Evolutionary conservation across 2,113 vertebrate species (phyloP), one percentile per base, ranked within the genome.

Genomic region (Circaetus cinerascens): DNA sequence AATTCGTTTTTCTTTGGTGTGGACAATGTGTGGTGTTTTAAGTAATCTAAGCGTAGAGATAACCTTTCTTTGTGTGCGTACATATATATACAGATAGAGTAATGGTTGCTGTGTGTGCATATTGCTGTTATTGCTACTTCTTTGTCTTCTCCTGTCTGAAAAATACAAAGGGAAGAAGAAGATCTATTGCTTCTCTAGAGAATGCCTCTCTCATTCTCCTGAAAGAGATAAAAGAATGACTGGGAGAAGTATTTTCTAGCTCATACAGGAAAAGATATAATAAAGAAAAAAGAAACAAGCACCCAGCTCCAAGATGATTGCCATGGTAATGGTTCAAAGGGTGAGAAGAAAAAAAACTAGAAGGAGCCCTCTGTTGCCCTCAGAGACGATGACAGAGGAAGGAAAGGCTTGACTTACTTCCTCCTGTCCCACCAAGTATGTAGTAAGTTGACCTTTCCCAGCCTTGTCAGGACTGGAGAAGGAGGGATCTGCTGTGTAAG

Each of bases 31-130:
- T 11, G 11, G 4, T 59, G 29, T 22, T 89, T 79, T 48, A 63
- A 48, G 17, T 34, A 68, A 60, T n/a, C 36, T 64, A 51, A 63
- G 10, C 15, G 46, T 8, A 51, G 34, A 63, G 8, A 57, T 32
- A 69, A 59, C 4, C 2, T 68, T 63, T 66, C 1, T 26, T 1
- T 29, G 1, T 25, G 4, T 32, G 3, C 73, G 6, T 57, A 45
- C 1, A 53, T 19, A 51, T 45, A 57, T 15, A 27, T 14, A 48
- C 38, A 53, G 36, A 36, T 5, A 67, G 1, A 72, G 7, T 60
- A 75, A 18, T 26, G 20, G 29, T n/a, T 77, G 13, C 34, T 92
- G 36, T 21, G 8, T 56, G 15, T 59, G 12, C 22, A 2, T 45
- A 30, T 46, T 89, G 22, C 19, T 73, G 12, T 56, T 40, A 60